Evolutionary conservation across 2,113 vertebrate species (phyloP), one percentile per base, ranked within the genome.

Genomic region (Hippolais icterina): DNA sequence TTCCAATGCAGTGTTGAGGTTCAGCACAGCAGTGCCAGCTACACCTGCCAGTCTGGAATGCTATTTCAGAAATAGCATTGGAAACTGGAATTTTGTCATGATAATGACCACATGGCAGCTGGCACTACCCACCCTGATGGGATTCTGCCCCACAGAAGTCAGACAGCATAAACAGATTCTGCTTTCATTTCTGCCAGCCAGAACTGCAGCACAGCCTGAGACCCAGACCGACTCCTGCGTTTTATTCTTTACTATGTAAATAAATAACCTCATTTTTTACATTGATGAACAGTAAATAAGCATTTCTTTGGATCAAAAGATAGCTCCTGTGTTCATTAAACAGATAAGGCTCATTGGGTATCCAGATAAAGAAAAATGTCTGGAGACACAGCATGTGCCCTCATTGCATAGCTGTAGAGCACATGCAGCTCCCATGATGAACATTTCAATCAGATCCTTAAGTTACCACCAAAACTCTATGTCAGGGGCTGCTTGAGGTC

Each of bases 401-500:
- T 16, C 3, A 5, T 0, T 41, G 61, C 5, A 3, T 1, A 31
- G 57, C 54, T 42, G 59, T 3, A 41, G 46, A 69, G 35, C 50
- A 37, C 3, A 6, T 0, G 0, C 10, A 12, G 41, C 35, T 90
- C 47, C 69, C 28, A 4, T 0, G 10, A 65, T 17, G 64, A 80
- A n/a, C 27, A 23, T 29, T 54, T 68, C 21, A 15, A 10, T 23
- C 68, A 35, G 15, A 42, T 54, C 50, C 83, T 44, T 7, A 15
- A 42, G 24, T 37, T 19, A 6, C 7, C 68, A n/a, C 22, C 42
- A 33, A 31, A 79, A 27, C 8, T 4, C 82, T 98, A 99, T 52
- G 97, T 97, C 82, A 99, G 98, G 11, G 99, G 99, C 63, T 99
- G 99, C 82, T 99, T 99, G 76, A 99, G 98, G 46, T 99, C 99